phyloP scores from a whole-genome alignment of 2,113 vertebrate species.

The Cheilinus undulatus region DNA sequence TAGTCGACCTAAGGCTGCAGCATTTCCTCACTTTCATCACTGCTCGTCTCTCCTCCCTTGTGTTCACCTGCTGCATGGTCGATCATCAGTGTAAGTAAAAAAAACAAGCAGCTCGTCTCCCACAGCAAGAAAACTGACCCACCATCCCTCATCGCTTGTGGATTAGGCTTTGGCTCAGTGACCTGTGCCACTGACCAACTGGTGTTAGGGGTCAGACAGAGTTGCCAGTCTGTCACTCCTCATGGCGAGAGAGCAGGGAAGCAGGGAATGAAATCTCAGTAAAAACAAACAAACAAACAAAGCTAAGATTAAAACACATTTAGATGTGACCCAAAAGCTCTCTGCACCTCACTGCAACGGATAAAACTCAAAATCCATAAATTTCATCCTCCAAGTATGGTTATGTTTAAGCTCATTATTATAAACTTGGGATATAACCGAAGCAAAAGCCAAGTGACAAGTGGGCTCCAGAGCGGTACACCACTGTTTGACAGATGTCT shows the following conservation, averaged over 20 bases:
- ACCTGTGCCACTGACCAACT: constrained; percentile 26
- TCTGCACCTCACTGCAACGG: neutral
- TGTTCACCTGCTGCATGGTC: neutral
- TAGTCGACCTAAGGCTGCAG: too few species aligned
- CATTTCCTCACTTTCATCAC: neutral
- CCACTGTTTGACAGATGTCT: constrained; percentile 45
- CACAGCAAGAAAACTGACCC: neutral
- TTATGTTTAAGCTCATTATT: neutral
- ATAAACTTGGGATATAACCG: constrained; percentile 27
- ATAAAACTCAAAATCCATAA: constrained; percentile 7
- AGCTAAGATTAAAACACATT: constrained; percentile 42
- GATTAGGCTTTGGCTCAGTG: constrained; percentile 33
- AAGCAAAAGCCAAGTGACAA: constrained; percentile 32
- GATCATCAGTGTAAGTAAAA: neutral
- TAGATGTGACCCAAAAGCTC: constrained; percentile 2
- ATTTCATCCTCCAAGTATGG: neutral
- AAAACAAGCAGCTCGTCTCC: neutral
- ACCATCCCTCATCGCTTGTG: constrained; percentile 4
- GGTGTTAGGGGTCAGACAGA: constrained; percentile 11
- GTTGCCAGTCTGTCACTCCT: constrained; percentile 19
- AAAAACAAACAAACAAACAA: neutral
- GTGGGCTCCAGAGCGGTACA: constrained; percentile 12
- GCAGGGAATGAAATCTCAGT: constrained; percentile 24
- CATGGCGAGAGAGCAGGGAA: constrained; percentile 8
- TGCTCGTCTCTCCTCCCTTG: neutral